A percentile compares a stretch with the other conserved stretches of the same genome.
Evolutionary conservation across 2,113 vertebrate genomes (phyloP).

Genomic region (Psittacula cyanocephala): DNA sequence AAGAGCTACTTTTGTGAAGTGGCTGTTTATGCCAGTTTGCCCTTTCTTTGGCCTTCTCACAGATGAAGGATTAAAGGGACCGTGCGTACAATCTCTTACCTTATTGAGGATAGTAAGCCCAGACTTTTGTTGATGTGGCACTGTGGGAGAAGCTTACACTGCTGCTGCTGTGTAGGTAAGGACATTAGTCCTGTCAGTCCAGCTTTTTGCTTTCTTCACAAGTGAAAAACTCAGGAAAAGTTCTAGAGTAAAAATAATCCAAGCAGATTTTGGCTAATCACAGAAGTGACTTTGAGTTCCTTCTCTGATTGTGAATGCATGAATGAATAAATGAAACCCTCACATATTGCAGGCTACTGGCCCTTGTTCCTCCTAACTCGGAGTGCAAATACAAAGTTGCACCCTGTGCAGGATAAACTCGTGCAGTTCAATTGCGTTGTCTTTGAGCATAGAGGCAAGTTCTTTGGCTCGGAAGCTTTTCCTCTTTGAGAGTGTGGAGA

Average conservation of each 20-base stretch:
- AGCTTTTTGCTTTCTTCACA: background rate
- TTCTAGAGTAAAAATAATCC: background rate
- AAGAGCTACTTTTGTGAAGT: background rate
- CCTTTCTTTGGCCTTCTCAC: conserved; percentile 14
- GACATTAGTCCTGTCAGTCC: background rate
- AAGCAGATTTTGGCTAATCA: background rate
- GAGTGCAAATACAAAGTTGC: background rate
- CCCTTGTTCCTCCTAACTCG: background rate
- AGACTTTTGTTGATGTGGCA: background rate
- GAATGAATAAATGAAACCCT: background rate
- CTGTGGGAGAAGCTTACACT: background rate
- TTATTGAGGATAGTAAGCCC: background rate
- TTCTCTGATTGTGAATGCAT: background rate
- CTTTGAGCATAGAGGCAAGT: background rate
- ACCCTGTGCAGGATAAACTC: background rate
- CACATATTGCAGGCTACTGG: background rate
- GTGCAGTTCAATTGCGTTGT: background rate
- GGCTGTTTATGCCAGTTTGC: background rate
- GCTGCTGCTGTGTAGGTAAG: background rate
- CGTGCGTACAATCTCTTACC: background rate
- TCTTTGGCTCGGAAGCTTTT: background rate
- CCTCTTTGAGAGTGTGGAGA: background rate
- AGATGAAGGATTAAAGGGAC: background rate
- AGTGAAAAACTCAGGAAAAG: background rate
- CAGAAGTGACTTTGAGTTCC: background rate